These are phyloP conservation scores for Pollenia griseotomentosa DNA, from an alignment of 2,888 invertebrate species.

Conservation along the genomic window DNA sequence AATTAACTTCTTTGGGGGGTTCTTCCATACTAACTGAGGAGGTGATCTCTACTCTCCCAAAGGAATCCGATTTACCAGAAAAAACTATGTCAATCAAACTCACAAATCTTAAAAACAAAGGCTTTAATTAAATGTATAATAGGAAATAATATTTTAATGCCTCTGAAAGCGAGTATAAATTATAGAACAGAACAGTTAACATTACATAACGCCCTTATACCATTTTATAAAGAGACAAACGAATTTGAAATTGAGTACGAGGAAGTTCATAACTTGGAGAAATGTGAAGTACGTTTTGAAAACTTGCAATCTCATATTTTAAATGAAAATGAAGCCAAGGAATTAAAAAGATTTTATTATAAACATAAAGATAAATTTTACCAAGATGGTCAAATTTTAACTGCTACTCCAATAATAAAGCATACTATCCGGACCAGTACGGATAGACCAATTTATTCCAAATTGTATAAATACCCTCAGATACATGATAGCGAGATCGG, in stretches of 20 bases:
- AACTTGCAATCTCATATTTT: not conserved
- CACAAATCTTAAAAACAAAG: not conserved
- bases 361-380: not conserved
- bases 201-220: not conserved
- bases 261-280: not conserved
- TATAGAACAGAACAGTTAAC: not conserved
- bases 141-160: constrained; percentile 16
- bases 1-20: not conserved
- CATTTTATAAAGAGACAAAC: not conserved
- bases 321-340: not conserved
- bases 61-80: not conserved
- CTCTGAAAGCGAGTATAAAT: not conserved
- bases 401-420: not conserved
- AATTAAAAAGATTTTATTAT: not conserved
- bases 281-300: not conserved
- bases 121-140: not conserved
- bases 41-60: not conserved
- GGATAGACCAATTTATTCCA: not conserved
- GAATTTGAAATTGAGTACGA: not conserved
- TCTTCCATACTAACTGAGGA: not conserved
- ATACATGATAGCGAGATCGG: not conserved
- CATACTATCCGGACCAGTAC: not conserved
- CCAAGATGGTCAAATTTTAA: not conserved
- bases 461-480: not conserved
- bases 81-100: not conserved